A percentile compares a stretch with the other conserved stretches of the same genome.
Conservation (phyloP, 2,888 invertebrate genomes). For the Drosophila tripunctata region DNA sequence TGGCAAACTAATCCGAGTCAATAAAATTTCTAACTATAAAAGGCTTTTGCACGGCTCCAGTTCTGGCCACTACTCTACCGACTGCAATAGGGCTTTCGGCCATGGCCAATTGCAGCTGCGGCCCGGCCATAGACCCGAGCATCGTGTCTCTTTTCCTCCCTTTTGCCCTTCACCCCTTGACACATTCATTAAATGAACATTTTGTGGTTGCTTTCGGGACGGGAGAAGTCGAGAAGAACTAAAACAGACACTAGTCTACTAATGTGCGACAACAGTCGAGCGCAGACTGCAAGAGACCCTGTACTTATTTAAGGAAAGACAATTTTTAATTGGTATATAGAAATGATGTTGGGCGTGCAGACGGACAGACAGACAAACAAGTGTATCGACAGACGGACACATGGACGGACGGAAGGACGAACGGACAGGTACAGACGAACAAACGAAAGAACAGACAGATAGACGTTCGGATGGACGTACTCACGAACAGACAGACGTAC, state of each 20-base stretch:
- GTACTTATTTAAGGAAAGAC: too few relatives aligned
- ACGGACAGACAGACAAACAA: too few relatives aligned
- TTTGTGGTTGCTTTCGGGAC: slow-evolving; percentile 51
- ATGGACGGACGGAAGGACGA: too few relatives aligned
- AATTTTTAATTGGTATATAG: too few relatives aligned
- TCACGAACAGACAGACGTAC: too few relatives aligned
- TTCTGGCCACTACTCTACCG: not conserved
- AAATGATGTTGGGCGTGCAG: too few relatives aligned
- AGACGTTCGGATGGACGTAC: too few relatives aligned
- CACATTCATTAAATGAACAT: slow-evolving; percentile 60
- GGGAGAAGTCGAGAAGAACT: slow-evolving; percentile 19
- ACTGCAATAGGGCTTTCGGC: slow-evolving; percentile 44
- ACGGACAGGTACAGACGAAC: too few relatives aligned
- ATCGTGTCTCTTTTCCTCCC: not conserved
- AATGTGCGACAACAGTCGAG: not conserved
- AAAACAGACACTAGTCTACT: not conserved
- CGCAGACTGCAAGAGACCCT: not conserved
- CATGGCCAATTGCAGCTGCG: slow-evolving; percentile 67
- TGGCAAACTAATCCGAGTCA: slow-evolving; percentile 68
- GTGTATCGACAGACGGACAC: too few relatives aligned
- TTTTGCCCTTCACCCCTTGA: not conserved
- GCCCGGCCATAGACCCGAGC: slow-evolving; percentile 6
- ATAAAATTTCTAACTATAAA: slow-evolving; percentile 69
- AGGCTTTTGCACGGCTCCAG: slow-evolving; percentile 39
- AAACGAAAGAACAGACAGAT: too few relatives aligned